Base-by-base conservation (phyloP, 2,888 invertebrate species). In the Aporophyla nigra region DNA sequence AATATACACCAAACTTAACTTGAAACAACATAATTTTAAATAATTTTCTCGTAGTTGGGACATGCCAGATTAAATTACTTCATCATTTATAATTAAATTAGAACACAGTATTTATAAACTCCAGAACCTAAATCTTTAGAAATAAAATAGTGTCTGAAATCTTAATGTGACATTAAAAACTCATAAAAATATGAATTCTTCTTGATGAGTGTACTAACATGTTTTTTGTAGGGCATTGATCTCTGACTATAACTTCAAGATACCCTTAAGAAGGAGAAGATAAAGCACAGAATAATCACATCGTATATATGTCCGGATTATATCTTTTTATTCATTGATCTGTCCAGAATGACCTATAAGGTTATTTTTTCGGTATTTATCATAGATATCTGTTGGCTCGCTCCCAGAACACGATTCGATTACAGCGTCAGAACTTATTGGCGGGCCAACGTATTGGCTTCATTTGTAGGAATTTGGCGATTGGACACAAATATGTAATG, bases 361-460 rank as follows among this genome's bases (percentile, higher is more conserved):
- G 49, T 51, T 61, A 53, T 66, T 80, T 85, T 85, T 87, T 76
- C 61, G 65, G 62, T 84, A 80, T 86, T 83, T 86, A 86, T 87
- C 82, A 88, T 80, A 82, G 78, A 80, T 87, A 89, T 88, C 86
- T 87, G 59, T 87, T 89, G 90, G 89, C 87, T 72, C 51, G 63
- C 61, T 82, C 84, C 90, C 89, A 89, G 82, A 78, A 85, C 89
- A 86, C 88, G 89, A 85, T 88, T 83, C 85, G 87, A 89, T 89
- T 87, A 87, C 82, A 75, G 78, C 80, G 68, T 79, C 75, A 78
- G 69, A 87, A 80, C 79, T 82, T 86, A 86, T 83, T 79, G 86
- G 83, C 68, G 65, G 46, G 24, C 71, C 70, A 80, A 80, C 75
- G 61, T 79, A 83, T 84, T 84, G 88, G 70, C 78, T 76, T 82